Conservation (phyloP, 2,113 vertebrate species). For the Machaerirhynchus nigripectus region DNA sequence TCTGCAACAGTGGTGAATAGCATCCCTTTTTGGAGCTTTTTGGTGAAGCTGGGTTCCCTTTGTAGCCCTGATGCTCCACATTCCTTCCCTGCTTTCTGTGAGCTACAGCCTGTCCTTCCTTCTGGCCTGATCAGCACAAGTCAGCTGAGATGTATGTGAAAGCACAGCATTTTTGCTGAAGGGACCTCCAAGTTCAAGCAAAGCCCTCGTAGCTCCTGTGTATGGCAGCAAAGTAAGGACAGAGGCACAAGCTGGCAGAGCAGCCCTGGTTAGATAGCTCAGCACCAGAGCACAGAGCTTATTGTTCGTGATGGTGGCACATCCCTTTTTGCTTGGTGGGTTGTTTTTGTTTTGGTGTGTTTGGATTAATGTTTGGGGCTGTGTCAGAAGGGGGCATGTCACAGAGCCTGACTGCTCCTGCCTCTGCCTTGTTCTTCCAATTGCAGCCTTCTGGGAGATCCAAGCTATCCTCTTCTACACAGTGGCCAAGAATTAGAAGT, state of each 20-base stretch:
- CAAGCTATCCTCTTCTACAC: neutral
- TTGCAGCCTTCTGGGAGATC: neutral
- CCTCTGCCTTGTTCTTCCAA: neutral
- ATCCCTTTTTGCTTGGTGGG: neutral
- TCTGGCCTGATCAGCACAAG: neutral
- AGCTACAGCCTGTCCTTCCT: neutral
- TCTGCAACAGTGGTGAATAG: neutral
- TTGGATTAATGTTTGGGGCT: neutral
- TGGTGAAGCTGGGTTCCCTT: neutral
- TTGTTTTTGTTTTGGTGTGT: neutral
- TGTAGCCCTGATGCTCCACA: neutral
- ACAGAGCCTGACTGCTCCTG: neutral
- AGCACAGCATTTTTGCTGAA: neutral
- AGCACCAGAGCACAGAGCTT: neutral
- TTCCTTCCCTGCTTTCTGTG: neutral
- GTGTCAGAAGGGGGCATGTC: neutral
- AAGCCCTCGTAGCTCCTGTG: neutral
- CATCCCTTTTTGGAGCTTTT: neutral
- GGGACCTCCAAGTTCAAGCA: neutral
- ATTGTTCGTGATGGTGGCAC: neutral
- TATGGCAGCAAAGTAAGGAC: neutral
- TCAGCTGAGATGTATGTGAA: neutral
- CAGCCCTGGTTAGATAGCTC: neutral
- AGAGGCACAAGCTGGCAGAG: neutral
- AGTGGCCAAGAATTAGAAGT: neutral